Base-by-base conservation (phyloP, 2,113 vertebrate genomes). In the Podarcis muralis region DNA sequence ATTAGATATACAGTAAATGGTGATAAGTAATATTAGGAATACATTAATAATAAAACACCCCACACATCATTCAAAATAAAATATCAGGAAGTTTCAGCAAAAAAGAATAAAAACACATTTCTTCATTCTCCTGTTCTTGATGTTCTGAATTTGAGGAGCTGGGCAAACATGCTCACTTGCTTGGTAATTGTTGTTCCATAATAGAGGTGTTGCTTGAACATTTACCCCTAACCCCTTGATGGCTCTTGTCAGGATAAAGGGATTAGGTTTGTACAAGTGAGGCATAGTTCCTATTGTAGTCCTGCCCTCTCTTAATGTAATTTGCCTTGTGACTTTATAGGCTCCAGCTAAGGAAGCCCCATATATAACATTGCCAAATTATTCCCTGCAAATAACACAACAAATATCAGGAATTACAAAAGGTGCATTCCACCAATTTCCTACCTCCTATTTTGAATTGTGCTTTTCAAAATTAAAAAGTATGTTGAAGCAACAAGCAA, bases 381-480 rank as follows among this genome's bases (percentile, higher is more conserved):
- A 81, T 37, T 93, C 22, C 80, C 32, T 23, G 90, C 72, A 80
- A 0, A 84, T 40, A 92, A 12, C 30, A 90, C 78, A 66, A 90
- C 37, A 74, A 92, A 32, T 76, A 84, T 30, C 15, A 57, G 15
- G 18, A 69, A 81, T 30, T 85, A 75, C 62, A 15, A 3, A 40
- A 83, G 37, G 6, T n/a, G n/a, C 27, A 40, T 80, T 87, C 85
- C 15, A 32, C 88, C 9, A 65, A 84, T 83, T 81, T 75, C 35
- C 25, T 23, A 40, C 86, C 74, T 85, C 7, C 12, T 72, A 68
- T 85, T 93, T 86, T 77, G 66, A 94, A 87, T 30, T 32, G 48
- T 92, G 86, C 78, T 83, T 87, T 53, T 93, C 82, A 92, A 91
- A 95, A 86, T 76, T 93, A 93, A 87, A 37, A 57, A 30, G 78